A percentile compares a stretch with the other conserved stretches of the same genome.
Evolutionary conservation across 1,140 invertebrate species (phyloP).

Genomic region (Drosophila lowei): DNA sequence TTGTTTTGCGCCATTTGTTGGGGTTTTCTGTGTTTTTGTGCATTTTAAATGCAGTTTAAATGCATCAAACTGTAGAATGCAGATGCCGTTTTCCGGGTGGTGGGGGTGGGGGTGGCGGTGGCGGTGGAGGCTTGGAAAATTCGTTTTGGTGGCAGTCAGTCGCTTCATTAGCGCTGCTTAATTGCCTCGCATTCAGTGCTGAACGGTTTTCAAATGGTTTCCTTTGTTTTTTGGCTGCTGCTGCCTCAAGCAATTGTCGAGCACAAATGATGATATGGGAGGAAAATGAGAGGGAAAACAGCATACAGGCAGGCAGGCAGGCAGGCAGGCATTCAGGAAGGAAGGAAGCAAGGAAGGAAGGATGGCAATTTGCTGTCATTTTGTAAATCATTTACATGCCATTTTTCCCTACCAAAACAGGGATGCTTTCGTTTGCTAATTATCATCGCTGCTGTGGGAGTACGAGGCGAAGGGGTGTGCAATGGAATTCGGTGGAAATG

Average conservation of each 20-base stretch:
- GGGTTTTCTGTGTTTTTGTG: constrained; percentile 2
- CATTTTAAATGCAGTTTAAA: constrained; percentile 44
- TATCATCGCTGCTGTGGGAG: constrained; percentile 41
- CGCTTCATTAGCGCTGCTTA: constrained; percentile 55
- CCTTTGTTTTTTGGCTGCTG: constrained; percentile 40
- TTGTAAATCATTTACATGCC: constrained; percentile 61
- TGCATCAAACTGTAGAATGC: constrained; percentile 10
- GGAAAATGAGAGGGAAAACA: too few relatives aligned
- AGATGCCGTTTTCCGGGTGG: background rate
- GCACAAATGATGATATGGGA: too few relatives aligned
- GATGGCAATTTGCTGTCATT: constrained; percentile 53
- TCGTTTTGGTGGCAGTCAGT: constrained; percentile 3
- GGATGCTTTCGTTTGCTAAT: constrained; percentile 58
- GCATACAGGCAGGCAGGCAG: background rate
- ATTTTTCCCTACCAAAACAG: constrained; percentile 4
- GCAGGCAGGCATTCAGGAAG: background rate
- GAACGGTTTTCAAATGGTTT: constrained; percentile 43
- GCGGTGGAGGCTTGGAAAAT: background rate
- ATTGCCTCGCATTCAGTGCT: constrained; percentile 40
- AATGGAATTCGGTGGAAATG: constrained; percentile 46
- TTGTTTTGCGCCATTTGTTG: background rate
- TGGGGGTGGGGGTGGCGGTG: too few relatives aligned
- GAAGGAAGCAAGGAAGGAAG: background rate
- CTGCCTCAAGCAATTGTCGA: constrained; percentile 38
- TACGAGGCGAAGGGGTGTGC: background rate